Evolutionary conservation across 2,797 vertebrate species (phyloP).

Genomic region (Dromococcyx pavoninus): DNA sequence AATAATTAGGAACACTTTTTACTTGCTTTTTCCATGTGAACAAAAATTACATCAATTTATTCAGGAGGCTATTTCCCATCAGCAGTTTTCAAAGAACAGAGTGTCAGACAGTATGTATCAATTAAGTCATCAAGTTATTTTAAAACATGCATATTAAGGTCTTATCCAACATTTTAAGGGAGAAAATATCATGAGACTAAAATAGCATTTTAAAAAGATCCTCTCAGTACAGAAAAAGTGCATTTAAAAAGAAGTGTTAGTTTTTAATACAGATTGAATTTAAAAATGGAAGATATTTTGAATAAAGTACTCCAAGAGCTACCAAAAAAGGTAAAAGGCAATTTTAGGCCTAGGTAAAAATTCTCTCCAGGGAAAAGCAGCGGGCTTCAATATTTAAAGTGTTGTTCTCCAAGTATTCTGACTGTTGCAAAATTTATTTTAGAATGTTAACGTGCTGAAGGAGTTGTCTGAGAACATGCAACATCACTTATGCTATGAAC

Average conservation of each 20-base stretch:
- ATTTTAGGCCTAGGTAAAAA: neutral
- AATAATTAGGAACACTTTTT: neutral
- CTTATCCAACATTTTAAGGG: neutral
- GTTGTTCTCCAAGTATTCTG: neutral
- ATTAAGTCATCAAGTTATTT: neutral
- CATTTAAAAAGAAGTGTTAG: neutral
- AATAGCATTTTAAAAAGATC: neutral
- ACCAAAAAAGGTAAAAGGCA: neutral
- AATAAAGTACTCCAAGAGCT: neutral
- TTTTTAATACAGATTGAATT: neutral
- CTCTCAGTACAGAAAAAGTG: neutral
- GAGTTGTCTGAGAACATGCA: neutral
- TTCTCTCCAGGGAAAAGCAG: neutral
- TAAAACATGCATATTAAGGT: neutral
- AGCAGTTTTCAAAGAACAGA: neutral
- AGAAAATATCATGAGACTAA: neutral
- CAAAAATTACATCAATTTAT: neutral
- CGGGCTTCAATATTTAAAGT: neutral
- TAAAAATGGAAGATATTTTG: neutral
- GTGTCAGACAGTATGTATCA: neutral
- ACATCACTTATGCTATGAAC: neutral
- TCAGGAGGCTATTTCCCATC: neutral
- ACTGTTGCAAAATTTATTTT: neutral
- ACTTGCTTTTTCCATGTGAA: neutral
- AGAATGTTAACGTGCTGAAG: neutral